phyloP scores from a whole-genome alignment of 2,797 vertebrate species.

The Echeneis naucrates region DNA sequence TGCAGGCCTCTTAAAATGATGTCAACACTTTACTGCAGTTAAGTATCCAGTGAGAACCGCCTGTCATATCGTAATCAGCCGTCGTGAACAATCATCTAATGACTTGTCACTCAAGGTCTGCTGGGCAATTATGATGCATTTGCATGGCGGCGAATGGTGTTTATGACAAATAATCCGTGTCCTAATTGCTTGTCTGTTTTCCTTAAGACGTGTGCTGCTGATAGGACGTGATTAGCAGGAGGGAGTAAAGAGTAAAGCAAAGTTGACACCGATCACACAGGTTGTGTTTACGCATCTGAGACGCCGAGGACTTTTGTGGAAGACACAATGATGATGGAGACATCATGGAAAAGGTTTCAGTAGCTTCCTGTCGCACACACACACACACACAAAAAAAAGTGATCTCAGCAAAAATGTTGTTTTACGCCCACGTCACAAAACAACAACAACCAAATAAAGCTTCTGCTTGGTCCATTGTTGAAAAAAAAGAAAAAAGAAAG shows the following conservation, averaged over 20 bases:
- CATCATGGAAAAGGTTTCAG: background rate
- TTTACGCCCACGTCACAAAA: no score
- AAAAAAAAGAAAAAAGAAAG: no score
- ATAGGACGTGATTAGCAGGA: constrained; percentile 82
- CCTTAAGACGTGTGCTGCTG: constrained; percentile 77
- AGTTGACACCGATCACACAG: constrained; percentile 53
- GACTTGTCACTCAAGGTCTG: constrained; percentile 88
- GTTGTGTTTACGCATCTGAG: constrained; percentile 37
- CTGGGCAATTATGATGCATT: constrained; percentile 88
- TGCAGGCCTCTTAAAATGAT: constrained; percentile 70
- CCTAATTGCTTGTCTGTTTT: constrained; percentile 87
- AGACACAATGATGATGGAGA: background rate
- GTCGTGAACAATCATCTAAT: constrained; percentile 87
- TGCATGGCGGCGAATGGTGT: constrained; percentile 85
- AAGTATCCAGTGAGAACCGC: constrained; percentile 77
- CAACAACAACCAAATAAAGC: background rate
- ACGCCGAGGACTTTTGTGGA: background rate
- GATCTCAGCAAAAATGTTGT: background rate
- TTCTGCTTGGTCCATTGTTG: no score
- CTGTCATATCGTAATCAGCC: constrained; percentile 85
- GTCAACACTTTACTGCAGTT: constrained; percentile 78
- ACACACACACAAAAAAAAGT: no score
- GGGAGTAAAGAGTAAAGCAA: constrained; percentile 40
- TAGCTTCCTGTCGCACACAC: no score
- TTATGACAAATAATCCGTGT: constrained; percentile 86